A percentile compares a stretch with the other conserved stretches of the same genome.
Evolutionary conservation across 2,113 vertebrate genomes (phyloP).

Genomic region (Oxyura jamaicensis): DNA sequence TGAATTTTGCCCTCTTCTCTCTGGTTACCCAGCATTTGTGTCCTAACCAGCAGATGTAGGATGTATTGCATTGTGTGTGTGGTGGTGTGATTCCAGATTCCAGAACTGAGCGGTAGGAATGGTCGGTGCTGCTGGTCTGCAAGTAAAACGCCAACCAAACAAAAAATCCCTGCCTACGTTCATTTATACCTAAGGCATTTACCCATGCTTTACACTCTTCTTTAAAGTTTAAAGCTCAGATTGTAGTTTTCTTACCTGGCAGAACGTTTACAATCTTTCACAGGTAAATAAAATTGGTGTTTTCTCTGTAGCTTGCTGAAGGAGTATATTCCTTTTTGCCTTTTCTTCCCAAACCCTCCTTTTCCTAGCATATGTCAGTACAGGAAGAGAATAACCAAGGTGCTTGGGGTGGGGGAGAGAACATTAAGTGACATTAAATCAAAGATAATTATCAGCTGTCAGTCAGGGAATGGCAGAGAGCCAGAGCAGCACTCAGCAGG

Average conservation of each 20-base stretch:
- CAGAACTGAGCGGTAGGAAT: not conserved
- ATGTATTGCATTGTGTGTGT: not conserved
- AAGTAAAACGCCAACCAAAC: not conserved
- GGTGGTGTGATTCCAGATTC: not conserved
- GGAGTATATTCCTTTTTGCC: not conserved
- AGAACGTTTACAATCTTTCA: not conserved
- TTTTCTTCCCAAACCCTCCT: not conserved
- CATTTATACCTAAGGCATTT: not conserved
- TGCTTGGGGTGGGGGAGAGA: not conserved
- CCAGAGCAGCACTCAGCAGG: conserved; percentile 19
- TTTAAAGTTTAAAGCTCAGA: not conserved
- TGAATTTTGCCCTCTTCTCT: not conserved
- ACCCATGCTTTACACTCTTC: not conserved
- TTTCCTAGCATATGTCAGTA: not conserved
- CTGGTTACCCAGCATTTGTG: not conserved
- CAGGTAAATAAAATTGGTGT: not conserved
- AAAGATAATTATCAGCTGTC: conserved; percentile 48
- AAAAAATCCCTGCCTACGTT: not conserved
- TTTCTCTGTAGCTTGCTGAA: not conserved
- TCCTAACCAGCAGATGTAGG: not conserved
- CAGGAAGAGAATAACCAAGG: not conserved
- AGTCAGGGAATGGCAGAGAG: conserved; percentile 5
- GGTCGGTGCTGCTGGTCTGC: not conserved
- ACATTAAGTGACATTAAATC: conserved; percentile 34
- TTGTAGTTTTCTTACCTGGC: not conserved